Conservation (phyloP, 2,113 vertebrate genomes). For the Grus americana region DNA sequence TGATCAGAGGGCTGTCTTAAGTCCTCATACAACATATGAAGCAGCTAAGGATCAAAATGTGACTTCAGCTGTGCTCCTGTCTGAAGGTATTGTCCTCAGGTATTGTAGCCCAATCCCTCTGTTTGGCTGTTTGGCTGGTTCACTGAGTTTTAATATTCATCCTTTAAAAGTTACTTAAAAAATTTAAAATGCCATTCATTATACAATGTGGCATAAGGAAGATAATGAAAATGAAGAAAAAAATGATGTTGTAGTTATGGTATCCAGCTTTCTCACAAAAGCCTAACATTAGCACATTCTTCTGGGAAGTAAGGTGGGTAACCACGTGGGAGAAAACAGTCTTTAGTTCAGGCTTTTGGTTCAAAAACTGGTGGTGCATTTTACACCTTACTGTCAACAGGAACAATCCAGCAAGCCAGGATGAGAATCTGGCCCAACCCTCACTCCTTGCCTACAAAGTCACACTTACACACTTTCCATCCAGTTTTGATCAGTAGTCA, state of each 20-base stretch:
- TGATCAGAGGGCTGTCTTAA: neutral
- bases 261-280: neutral
- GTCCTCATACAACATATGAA: neutral
- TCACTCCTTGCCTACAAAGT: neutral
- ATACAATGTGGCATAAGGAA: neutral
- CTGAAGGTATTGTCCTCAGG: neutral
- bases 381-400: neutral
- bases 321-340: neutral
- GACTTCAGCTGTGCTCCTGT: neutral
- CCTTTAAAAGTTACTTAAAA: neutral
- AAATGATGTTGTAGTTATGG: rapidly evolving
- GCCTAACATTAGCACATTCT: neutral
- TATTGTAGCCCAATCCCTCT: neutral
- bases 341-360: neutral
- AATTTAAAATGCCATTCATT: neutral
- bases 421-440: neutral
- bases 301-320: neutral
- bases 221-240: neutral
- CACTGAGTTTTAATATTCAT: neutral
- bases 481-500: neutral
- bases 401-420: neutral
- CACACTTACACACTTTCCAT: neutral
- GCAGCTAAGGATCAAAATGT: neutral
- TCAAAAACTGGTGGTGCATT: neutral
- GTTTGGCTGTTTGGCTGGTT: neutral